Conservation (phyloP, 2,797 vertebrate species). For the Syndactyla subalaris region DNA sequence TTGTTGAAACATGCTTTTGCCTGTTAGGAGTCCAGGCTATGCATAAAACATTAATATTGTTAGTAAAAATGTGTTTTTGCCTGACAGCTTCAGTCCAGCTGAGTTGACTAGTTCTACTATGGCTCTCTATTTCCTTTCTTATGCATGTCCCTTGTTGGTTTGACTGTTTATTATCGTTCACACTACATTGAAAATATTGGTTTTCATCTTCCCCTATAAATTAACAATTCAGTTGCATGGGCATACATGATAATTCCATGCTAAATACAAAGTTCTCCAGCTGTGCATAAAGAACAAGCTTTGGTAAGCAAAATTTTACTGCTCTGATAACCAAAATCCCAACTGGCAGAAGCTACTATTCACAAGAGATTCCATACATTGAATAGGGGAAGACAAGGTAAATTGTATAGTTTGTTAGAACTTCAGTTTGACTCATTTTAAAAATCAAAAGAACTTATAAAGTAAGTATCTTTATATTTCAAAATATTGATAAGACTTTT, state of each 20-base stretch:
- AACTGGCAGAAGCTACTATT: background rate
- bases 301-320: background rate
- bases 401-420: background rate
- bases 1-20: background rate
- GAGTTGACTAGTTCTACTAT: background rate
- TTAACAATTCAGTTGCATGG: background rate
- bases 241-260: background rate
- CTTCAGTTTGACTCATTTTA: background rate
- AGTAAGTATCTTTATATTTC: background rate
- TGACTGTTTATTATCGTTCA: background rate
- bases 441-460: background rate
- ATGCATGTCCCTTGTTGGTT: background rate
- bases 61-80: background rate
- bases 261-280: background rate
- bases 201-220: background rate
- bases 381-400: background rate
- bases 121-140: background rate
- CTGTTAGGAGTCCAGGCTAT: background rate
- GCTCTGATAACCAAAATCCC: background rate
- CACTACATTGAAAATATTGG: background rate
- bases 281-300: background rate
- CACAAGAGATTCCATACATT: accelerated
- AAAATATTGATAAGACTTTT: background rate
- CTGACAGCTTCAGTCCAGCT: background rate
- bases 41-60: background rate